phyloP scores from a whole-genome alignment of 2,797 vertebrate genomes.

The Leuciscus waleckii region DNA sequence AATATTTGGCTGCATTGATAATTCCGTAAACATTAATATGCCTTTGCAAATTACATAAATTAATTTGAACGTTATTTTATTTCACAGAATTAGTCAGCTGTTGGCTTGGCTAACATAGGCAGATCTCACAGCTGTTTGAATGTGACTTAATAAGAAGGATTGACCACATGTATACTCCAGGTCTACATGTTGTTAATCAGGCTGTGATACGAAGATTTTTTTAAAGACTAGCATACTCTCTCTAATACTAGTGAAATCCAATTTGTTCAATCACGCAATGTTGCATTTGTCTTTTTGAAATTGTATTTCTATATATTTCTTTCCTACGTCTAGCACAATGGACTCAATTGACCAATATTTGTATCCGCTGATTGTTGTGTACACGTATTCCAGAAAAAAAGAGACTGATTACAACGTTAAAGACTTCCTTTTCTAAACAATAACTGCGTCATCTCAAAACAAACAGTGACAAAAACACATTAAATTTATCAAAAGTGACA shows the following conservation, averaged over 20 bases:
- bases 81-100: slow-evolving; percentile 31
- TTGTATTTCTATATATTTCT: not conserved
- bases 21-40: slow-evolving; percentile 30
- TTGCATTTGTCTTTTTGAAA: not conserved
- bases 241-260: slow-evolving; percentile 45
- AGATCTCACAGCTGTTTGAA: not conserved
- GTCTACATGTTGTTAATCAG: not conserved
- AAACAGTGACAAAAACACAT: not conserved
- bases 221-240: slow-evolving; percentile 12
- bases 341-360: not conserved
- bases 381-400: not conserved
- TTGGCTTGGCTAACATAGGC: not conserved
- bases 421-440: not conserved
- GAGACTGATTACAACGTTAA: not conserved
- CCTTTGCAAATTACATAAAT: slow-evolving; percentile 64
- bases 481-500: not conserved
- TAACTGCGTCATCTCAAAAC: too few species aligned
- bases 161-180: not conserved
- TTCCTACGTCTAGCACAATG: not conserved
- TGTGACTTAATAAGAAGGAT: slow-evolving; percentile 27
- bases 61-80: slow-evolving; percentile 39
- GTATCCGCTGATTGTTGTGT: not conserved
- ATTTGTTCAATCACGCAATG: slow-evolving; percentile 33
- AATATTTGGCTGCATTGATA: slow-evolving; percentile 19
- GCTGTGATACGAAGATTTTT: not conserved